phyloP scores from a whole-genome alignment of 1,140 invertebrate species.

The Semibalanus balanoides region DNA sequence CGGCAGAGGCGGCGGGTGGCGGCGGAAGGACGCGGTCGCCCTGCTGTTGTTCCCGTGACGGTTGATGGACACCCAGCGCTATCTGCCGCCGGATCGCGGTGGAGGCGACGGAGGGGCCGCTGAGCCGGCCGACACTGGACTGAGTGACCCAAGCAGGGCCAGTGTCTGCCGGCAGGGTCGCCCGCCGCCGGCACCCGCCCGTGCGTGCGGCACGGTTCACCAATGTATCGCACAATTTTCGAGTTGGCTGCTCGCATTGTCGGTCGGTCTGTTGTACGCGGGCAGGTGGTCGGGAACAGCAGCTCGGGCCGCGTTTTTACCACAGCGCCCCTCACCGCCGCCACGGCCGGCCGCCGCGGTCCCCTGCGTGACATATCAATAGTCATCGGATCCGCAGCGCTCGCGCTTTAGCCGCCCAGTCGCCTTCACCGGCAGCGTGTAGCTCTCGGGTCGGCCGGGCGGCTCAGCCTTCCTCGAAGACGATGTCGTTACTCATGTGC shows the following conservation, averaged over 20 bases:
- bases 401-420: too few relatives aligned
- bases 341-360: too few relatives aligned
- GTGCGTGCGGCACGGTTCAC: neutral
- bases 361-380: constrained; percentile 1
- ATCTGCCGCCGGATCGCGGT: neutral
- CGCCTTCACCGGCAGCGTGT: neutral
- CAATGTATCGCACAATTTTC: constrained; percentile 1
- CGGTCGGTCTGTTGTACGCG: too few relatives aligned
- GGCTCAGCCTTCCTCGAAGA: neutral
- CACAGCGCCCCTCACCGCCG: too few relatives aligned
- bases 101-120: too few relatives aligned
- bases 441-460: too few relatives aligned
- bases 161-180: neutral
- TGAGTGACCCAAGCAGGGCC: neutral
- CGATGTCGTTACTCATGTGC: too few relatives aligned
- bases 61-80: neutral
- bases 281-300: neutral
- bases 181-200: too few relatives aligned
- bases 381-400: neutral
- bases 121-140: neutral
- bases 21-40: too few relatives aligned
- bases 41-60: neutral
- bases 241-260: neutral
- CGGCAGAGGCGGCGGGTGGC: too few relatives aligned
- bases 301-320: neutral